These are phyloP conservation scores for Leptosomus discolor DNA, from an alignment of 2,113 vertebrate genomes.

Conservation along the genomic window DNA sequence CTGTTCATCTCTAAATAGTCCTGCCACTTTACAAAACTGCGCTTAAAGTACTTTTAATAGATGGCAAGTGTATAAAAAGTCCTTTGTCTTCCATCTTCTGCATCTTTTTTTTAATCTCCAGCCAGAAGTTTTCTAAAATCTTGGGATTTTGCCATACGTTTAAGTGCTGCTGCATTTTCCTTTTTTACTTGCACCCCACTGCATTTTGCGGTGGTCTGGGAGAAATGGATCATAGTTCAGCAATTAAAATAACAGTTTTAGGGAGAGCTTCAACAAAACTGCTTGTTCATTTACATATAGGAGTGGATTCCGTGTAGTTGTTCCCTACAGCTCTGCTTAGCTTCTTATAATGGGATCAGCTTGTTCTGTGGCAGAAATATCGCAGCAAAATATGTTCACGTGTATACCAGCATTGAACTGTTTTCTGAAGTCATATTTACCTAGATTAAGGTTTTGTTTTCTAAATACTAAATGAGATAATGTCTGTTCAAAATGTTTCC, in stretches of 20 bases:
- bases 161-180: background rate
- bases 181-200: background rate
- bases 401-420: background rate
- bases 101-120: background rate
- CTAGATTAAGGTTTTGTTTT: background rate
- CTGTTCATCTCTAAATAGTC: background rate
- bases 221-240: background rate
- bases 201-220: background rate
- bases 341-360: background rate
- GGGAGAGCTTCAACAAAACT: background rate
- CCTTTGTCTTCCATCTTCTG: background rate
- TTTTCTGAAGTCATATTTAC: background rate
- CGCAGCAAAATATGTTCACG: background rate
- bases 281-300: background rate
- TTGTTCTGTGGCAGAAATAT: background rate
- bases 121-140: background rate
- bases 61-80: background rate
- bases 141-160: background rate
- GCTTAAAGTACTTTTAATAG: background rate
- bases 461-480: background rate
- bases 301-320: background rate
- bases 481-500: background rate
- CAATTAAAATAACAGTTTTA: background rate
- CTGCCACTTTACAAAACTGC: background rate
- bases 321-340: background rate